Conservation (phyloP, 2,113 vertebrate genomes). For the Damaliscus lunatus region DNA sequence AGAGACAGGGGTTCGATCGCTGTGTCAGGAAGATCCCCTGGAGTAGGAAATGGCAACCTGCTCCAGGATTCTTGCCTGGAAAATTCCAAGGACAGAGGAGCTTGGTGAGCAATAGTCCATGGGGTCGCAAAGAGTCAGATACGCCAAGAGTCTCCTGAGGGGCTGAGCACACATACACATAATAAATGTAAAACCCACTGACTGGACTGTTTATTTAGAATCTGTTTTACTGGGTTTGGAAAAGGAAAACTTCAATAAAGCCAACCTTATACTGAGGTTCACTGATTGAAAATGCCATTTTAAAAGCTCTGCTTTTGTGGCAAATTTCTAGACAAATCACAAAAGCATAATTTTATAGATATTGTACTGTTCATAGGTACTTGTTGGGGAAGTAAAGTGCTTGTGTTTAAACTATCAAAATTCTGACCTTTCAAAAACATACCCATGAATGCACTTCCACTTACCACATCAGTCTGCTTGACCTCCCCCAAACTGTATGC, state of each 20-base stretch:
- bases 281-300: constrained; percentile 81
- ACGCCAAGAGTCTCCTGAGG: neutral
- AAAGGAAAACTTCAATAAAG: constrained; percentile 72
- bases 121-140: neutral
- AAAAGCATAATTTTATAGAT: constrained; percentile 66
- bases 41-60: neutral
- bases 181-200: constrained; percentile 72
- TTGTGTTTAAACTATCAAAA: constrained; percentile 75
- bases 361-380: constrained; percentile 42
- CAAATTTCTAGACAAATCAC: constrained; percentile 72
- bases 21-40: neutral
- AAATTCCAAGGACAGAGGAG: neutral
- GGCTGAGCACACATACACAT: neutral
- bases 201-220: constrained; percentile 74
- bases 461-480: neutral
- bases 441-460: neutral
- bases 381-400: constrained; percentile 61
- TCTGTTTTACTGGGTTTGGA: constrained; percentile 69
- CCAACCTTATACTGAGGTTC: constrained; percentile 70
- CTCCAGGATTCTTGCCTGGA: neutral
- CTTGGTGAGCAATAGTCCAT: neutral
- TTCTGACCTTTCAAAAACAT: constrained; percentile 55
- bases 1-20: neutral
- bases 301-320: constrained; percentile 74
- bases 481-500: neutral